Evolutionary conservation across 2,888 invertebrate species (phyloP).

Genomic region (Aproaerema taeniolella): DNA sequence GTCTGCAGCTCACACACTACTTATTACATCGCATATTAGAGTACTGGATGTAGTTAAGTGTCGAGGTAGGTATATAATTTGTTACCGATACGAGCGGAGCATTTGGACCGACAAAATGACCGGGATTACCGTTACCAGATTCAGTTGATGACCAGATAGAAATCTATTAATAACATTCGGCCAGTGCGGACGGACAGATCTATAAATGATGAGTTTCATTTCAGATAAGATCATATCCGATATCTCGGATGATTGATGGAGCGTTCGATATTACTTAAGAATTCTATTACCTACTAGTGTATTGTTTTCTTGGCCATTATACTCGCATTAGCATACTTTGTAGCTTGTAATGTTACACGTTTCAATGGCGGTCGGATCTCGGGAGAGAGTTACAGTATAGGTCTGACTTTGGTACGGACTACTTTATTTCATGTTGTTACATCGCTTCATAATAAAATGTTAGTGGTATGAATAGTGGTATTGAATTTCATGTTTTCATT

Average conservation of each 20-base stretch:
- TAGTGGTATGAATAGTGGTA: no score
- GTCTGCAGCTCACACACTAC: slow-evolving; percentile 3
- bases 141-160: slow-evolving; percentile 71
- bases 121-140: slow-evolving; percentile 63
- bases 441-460: no score
- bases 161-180: slow-evolving; percentile 75
- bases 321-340: slow-evolving; percentile 58
- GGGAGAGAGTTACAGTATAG: no score
- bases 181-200: slow-evolving; percentile 67
- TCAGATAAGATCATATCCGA: slow-evolving; percentile 72
- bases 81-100: slow-evolving; percentile 55
- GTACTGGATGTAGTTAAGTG: slow-evolving; percentile 27
- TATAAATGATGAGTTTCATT: slow-evolving; percentile 76
- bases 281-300: slow-evolving; percentile 63
- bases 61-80: slow-evolving; percentile 57
- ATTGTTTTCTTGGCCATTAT: slow-evolving; percentile 69
- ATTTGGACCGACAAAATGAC: slow-evolving; percentile 57
- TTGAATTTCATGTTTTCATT: no score
- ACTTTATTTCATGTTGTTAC: no score
- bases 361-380: background rate
- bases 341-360: slow-evolving; percentile 7
- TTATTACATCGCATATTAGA: no score
- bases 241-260: slow-evolving; percentile 69
- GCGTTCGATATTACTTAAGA: slow-evolving; percentile 57
- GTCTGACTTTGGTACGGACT: no score